These are phyloP conservation scores for Scalopus aquaticus DNA, from an alignment of 2,113 vertebrate species.

Conservation along the genomic window DNA sequence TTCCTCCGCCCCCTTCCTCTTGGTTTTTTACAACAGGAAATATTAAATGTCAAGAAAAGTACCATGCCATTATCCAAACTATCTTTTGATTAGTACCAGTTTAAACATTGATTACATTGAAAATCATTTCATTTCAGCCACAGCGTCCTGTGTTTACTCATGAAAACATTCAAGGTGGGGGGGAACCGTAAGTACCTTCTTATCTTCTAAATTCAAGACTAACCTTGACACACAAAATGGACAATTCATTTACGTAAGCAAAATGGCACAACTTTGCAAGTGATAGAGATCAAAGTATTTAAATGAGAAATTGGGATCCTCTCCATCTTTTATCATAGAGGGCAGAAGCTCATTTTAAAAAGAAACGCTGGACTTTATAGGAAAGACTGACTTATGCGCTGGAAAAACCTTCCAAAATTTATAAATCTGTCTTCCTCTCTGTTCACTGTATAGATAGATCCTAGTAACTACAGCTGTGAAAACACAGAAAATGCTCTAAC, in stretches of 20 bases:
- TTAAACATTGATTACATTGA: constrained; percentile 83
- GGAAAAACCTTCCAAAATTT: background rate
- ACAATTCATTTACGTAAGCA: background rate
- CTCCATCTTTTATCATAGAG: background rate
- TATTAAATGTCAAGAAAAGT: constrained; percentile 74
- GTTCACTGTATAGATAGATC: background rate
- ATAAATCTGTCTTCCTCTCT: background rate
- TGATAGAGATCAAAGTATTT: background rate
- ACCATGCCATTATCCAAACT: constrained; percentile 72
- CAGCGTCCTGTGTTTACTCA: constrained; percentile 93
- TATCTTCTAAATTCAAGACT: constrained; percentile 79
- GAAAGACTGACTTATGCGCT: background rate
- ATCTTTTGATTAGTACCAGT: constrained; percentile 61
- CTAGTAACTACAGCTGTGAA: background rate
- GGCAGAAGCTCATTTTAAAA: background rate
- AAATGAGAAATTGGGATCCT: background rate
- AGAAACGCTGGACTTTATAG: background rate
- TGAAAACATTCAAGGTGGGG: constrained; percentile 93
- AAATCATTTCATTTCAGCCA: constrained; percentile 87
- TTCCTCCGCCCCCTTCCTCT: constrained; percentile 54
- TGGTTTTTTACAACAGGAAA: constrained; percentile 76
- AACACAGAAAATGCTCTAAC: background rate
- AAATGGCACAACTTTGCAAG: background rate
- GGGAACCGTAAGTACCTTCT: constrained; percentile 97
- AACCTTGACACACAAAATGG: background rate